These are phyloP conservation scores for Eremophila alpestris DNA, from an alignment of 2,797 vertebrate species.

Conservation along the genomic window DNA sequence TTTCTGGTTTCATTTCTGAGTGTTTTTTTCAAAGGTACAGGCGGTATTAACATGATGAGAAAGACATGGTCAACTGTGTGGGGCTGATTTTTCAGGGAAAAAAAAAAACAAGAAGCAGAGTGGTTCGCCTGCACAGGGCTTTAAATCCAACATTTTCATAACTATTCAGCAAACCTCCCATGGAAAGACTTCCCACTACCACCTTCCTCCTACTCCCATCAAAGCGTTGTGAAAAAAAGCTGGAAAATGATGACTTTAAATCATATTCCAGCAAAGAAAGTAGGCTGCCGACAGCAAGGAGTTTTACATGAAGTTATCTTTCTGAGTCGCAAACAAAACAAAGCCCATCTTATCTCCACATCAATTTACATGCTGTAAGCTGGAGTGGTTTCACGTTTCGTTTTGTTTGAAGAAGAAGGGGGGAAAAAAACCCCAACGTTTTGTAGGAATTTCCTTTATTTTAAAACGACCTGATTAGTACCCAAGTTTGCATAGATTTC, in stretches of 20 bases:
- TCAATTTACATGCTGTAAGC: slow-evolving; percentile 13
- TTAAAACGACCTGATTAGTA: background rate
- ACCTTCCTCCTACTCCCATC: background rate
- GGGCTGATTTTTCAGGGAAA: background rate
- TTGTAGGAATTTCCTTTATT: slow-evolving; percentile 34
- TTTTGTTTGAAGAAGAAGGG: slow-evolving; percentile 5
- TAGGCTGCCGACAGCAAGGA: background rate
- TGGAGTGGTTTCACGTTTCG: background rate
- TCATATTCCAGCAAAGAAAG: background rate
- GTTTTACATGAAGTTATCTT: background rate
- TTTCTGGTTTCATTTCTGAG: background rate
- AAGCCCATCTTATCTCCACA: slow-evolving; percentile 23
- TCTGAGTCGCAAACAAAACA: slow-evolving; percentile 19
- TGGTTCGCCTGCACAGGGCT: background rate
- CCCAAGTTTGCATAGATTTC: slow-evolving; percentile 6
- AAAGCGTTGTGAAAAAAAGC: background rate
- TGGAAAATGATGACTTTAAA: background rate
- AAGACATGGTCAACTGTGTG: background rate
- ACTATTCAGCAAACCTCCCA: background rate
- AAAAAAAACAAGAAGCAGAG: background rate
- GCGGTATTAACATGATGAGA: background rate
- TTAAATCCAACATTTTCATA: background rate
- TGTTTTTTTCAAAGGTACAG: background rate
- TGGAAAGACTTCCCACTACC: background rate
- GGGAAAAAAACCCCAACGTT: background rate